Conservation (phyloP, 2,888 invertebrate species). For the Dryadula phaetusa region DNA sequence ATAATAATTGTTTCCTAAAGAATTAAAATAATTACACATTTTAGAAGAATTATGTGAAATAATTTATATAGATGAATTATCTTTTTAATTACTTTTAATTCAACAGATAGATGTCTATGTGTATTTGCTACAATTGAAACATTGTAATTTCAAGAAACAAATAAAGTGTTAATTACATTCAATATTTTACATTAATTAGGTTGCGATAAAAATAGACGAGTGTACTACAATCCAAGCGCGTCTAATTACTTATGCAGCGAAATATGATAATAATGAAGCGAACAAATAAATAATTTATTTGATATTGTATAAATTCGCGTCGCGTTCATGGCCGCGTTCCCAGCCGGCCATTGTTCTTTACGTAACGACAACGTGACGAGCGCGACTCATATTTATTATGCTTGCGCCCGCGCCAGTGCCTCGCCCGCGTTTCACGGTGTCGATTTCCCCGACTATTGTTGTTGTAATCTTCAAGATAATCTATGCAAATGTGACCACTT, state of each 20-base stretch:
- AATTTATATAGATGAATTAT: not conserved
- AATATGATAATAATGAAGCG: conserved; percentile 17
- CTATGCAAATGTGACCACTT: conserved; percentile 49
- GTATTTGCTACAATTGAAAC: not conserved
- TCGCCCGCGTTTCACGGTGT: conserved; percentile 62
- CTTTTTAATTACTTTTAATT: not conserved
- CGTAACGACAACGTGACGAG: conserved; percentile 69
- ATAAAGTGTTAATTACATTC: not conserved
- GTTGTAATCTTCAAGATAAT: conserved; percentile 58
- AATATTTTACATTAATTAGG: not conserved
- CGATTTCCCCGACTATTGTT: conserved; percentile 73
- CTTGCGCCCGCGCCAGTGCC: conserved; percentile 58
- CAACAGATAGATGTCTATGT: not conserved
- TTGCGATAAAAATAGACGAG: conserved; percentile 1
- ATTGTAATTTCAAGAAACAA: conserved; percentile 2
- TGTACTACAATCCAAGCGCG: not conserved
- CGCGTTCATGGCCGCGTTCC: conserved; percentile 76
- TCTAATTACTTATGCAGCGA: not conserved
- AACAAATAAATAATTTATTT: conserved; percentile 27
- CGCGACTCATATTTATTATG: conserved; percentile 59
- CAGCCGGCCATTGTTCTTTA: conserved; percentile 79
- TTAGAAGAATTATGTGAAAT: not conserved
- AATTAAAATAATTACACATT: not conserved
- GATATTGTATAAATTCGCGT: conserved; percentile 55
- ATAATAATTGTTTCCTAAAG: not conserved